Evolutionary conservation across 2,888 invertebrate species (phyloP), one percentile per base, ranked within the genome.

Genomic region (Eupelmus urozonus): DNA sequence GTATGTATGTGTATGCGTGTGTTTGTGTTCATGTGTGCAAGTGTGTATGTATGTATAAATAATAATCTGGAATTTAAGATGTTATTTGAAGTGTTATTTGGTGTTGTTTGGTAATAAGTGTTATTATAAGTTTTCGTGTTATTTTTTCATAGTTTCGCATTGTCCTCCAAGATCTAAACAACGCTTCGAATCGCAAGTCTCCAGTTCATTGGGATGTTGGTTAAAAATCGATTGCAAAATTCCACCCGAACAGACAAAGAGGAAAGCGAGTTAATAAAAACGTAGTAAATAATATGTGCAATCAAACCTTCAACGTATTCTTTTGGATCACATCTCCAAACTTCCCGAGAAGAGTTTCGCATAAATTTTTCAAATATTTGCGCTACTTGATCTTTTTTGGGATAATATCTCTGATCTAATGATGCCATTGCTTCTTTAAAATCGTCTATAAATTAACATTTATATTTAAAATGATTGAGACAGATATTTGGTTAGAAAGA

Each of bases 271-370:
- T 49, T n/a, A 13, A 49, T 49, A 34, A 49, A 49, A 49, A 49
- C 3, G 11, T 49, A 49, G 13, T 29, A 34, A 55, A 4, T 27
- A 20, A 20, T 23, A 20, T 53, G 20, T 18, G n/a, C 29, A n/a
- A 59, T 49, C 16, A 5, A 34, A 49, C 59, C 59, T 59, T 59
- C 59, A 59, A 59, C 23, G 11, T 59, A 23, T 11, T 7, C 13
- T n/a, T 59, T 59, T 11, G 60, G 60, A 60, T 60, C 60, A 7
- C 34, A 40, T 60, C 60, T 34, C 60, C 40, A 60, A 40, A 60
- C 40, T 20, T 60, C 40, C 13, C 40, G n/a, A 34, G 60, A 60
- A 7, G 60, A 18, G 11, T 20, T 20, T 5, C 27, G 7, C 40
- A 60, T 60, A 11, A 20, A n/a, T 40, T 11, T 4, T 60, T 18